Conservation (phyloP, 2,113 vertebrate genomes). For the Ornithorhynchus anatinus region DNA sequence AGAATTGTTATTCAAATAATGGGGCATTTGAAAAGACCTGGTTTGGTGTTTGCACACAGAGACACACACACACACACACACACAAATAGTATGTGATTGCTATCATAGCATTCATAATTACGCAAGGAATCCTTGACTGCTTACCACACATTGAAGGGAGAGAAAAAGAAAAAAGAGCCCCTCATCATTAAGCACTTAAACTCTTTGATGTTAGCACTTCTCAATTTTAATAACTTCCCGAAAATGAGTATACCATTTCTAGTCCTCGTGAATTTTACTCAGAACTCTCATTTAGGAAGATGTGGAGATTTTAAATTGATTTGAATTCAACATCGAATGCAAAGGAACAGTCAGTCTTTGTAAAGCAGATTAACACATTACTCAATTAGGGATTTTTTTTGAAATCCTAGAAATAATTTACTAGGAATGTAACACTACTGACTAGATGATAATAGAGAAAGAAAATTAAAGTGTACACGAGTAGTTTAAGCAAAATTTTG, state of each 20-base stretch:
- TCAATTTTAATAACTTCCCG: conserved; percentile 33
- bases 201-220: conserved; percentile 68
- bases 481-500: not conserved
- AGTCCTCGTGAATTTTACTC: conserved; percentile 45
- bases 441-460: not conserved
- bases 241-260: conserved; percentile 3
- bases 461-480: not conserved
- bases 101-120: conserved; percentile 15
- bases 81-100: conserved; percentile 13
- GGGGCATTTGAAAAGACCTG: conserved; percentile 30
- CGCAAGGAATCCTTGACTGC: not conserved
- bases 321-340: conserved; percentile 50
- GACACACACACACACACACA: no score
- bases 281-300: conserved; percentile 42
- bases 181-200: conserved; percentile 70
- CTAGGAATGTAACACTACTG: conserved; percentile 2
- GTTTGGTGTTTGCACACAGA: conserved; percentile 50
- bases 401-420: conserved; percentile 1
- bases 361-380: conserved; percentile 37
- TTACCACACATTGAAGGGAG: conserved; percentile 35
- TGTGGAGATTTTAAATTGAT: conserved; percentile 38
- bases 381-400: conserved; percentile 13
- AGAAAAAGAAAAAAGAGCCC: conserved; percentile 7
- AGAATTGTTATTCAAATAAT: conserved; percentile 35
- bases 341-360: conserved; percentile 48